phyloP scores from a whole-genome alignment of 2,888 invertebrate species.

The Nebria salina region DNA sequence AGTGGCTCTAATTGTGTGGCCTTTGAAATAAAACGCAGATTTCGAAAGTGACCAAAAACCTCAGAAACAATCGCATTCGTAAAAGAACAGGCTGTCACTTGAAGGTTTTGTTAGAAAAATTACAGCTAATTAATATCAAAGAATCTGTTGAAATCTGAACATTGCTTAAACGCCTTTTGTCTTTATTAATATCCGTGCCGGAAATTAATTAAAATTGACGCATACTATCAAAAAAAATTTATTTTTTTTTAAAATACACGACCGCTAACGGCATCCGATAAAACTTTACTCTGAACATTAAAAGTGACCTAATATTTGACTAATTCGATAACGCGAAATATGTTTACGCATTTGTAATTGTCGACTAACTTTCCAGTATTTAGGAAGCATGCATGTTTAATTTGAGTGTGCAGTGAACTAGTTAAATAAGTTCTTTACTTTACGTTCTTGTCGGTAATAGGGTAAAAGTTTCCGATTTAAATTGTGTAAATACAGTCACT shows the following conservation, averaged over 20 bases:
- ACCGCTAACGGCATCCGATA: background rate
- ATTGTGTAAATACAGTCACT: background rate
- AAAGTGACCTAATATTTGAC: too few relatives aligned
- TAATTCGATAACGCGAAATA: too few relatives aligned
- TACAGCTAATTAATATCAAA: conserved; percentile 18
- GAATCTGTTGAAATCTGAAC: conserved; percentile 16
- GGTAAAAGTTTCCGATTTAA: background rate
- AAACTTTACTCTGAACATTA: too few relatives aligned
- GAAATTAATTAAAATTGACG: conserved; percentile 14
- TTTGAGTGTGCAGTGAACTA: background rate
- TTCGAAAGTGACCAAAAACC: background rate
- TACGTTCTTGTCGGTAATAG: background rate
- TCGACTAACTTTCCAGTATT: too few relatives aligned
- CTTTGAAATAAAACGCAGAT: background rate
- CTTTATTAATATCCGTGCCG: conserved; percentile 13
- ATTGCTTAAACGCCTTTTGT: conserved; percentile 3
- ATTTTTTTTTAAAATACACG: background rate
- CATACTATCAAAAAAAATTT: background rate
- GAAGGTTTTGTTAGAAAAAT: background rate
- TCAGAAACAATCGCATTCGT: background rate
- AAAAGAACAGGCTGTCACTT: background rate
- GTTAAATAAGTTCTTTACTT: background rate
- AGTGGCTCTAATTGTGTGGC: background rate
- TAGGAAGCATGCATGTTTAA: background rate
- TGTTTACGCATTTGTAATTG: too few relatives aligned